Evolutionary conservation across 2,113 vertebrate genomes (phyloP), one percentile per base, ranked within the genome.

Genomic region (Oncorhynchus nerka): DNA sequence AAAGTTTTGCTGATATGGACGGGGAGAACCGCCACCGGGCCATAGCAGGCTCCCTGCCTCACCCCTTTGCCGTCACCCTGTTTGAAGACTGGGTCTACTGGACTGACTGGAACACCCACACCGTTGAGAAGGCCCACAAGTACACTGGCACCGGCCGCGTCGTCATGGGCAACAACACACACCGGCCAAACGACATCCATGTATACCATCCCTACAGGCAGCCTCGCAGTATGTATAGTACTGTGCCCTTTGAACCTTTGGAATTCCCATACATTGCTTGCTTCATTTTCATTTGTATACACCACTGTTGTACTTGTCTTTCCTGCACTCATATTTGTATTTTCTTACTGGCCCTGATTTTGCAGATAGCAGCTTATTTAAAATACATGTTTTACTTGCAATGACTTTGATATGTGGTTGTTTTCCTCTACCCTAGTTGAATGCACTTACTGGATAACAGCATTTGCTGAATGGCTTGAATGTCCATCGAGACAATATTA

Each of bases 101-200:
- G 92, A 92, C 92, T 0, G 92, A 93, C 84, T 89, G 88, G 92
- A 93, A 93, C 85, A 93, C 89, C 0, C 88, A 92, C 79, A 83
- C 85, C 20, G 84, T 93, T 65, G 92, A 92, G 84, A 90, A 87
- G 73, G 91, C 92, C 0, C 91, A 92, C 73, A 93, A 93, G 72
- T 92, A 90, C 81, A 92, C 89, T 0, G 92, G 92, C 1, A 87
- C 87, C 34, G 73, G 84, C 26, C 87, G 91, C 15, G 76, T 82
- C 1, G 6, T 87, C 74, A 92, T 93, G 91, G 90, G 89, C 75
- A 93, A 93, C 86, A 93, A 90, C 85, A 93, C 92, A 0, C 92
- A 93, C 68, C 88, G 87, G 4, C 90, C 91, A 3, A 73, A 86
- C 5, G 92, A 92, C 86, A 86, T 93, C 51, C 90, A 84, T 3